Base-by-base conservation (phyloP, 1,140 invertebrate genomes). In the Pteromalus puparum region DNA sequence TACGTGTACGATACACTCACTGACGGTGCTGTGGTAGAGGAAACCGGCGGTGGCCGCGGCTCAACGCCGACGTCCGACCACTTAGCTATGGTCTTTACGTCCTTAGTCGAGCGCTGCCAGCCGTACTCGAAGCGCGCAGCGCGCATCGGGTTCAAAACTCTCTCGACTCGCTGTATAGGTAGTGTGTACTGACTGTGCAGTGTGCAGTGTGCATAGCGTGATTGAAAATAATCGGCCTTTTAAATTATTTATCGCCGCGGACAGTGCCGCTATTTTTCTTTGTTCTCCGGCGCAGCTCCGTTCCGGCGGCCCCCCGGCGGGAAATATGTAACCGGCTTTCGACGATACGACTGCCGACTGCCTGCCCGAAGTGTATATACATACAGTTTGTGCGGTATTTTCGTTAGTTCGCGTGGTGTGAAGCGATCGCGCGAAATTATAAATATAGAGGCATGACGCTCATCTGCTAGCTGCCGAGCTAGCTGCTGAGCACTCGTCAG, bases 41-140 rank as follows among this genome's bases (percentile, higher is more conserved):
- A 78, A 78, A 78, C 75, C 28, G 18, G 34, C 72, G 73, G 26
- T n/a, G 42, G 21, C 53, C 21, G 53, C 72, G 61, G 61, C 48
- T 65, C 82, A 61, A 67, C 26, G 53, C 48, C 53, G 46, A 21
- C 28, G 53, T 42, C 21, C 28, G n/a, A 42, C 30, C 65, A 72
- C 74, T 84, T 78, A 81, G 34, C 80, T 72, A 81, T 72, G 87
- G 72, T 74, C 88, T 90, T 74, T 74, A 42, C 26, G 68, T 53
- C n/a, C 67, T 90, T 90, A 91, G 90, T 91, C 88, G 88, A 87
- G 87, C 87, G 85, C 85, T 80, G 88, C 42, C 72, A 28, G 68
- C 86, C 88, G 86, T 86, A 88, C 88, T 88, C 88, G 87, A 86
- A 74, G 88, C 82, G 82, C 87, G 78, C 88, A 74, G 88, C 82